Evolutionary conservation across 1,140 invertebrate species (phyloP).

Genomic region (Uloborus diversus): DNA sequence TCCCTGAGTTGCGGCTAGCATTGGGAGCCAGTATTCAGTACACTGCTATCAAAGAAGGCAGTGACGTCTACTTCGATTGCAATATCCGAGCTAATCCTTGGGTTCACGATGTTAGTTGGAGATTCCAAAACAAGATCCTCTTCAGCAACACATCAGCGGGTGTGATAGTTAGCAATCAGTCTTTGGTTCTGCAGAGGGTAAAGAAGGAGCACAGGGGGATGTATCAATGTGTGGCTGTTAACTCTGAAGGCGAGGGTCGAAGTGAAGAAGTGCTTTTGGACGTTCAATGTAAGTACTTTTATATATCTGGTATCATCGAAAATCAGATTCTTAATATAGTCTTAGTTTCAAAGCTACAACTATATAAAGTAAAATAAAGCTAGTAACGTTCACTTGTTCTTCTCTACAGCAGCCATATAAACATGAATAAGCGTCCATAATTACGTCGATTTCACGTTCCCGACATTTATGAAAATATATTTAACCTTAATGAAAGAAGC

Average conservation of each 20-base stretch:
- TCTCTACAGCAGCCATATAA: too few species aligned
- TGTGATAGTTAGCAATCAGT: constrained; percentile 60
- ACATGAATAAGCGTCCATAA: too few species aligned
- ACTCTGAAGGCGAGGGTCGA: constrained; percentile 56
- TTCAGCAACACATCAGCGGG: constrained; percentile 34
- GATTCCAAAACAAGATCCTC: constrained; percentile 42
- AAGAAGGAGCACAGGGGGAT: constrained; percentile 59
- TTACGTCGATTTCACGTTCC: too few species aligned
- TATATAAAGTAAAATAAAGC: too few species aligned
- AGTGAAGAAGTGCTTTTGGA: constrained; percentile 50
- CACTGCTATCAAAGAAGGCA: constrained; percentile 78
- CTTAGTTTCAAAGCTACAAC: too few species aligned
- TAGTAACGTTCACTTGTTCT: too few species aligned
- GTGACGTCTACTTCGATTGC: constrained; percentile 90
- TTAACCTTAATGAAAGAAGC: too few species aligned
- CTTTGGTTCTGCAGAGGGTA: constrained; percentile 60
- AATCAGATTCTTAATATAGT: too few species aligned
- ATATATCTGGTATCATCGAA: too few species aligned
- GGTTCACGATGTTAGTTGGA: constrained; percentile 58
- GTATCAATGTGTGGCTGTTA: constrained; percentile 59
- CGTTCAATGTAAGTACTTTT: constrained; percentile 57
- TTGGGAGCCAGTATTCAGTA: constrained; percentile 70
- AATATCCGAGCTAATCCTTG: constrained; percentile 66
- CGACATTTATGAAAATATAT: too few species aligned
- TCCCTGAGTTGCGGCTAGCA: constrained; percentile 21